Evolutionary conservation across 2,888 invertebrate species (phyloP).

Genomic region (Cacoxenus indagator): DNA sequence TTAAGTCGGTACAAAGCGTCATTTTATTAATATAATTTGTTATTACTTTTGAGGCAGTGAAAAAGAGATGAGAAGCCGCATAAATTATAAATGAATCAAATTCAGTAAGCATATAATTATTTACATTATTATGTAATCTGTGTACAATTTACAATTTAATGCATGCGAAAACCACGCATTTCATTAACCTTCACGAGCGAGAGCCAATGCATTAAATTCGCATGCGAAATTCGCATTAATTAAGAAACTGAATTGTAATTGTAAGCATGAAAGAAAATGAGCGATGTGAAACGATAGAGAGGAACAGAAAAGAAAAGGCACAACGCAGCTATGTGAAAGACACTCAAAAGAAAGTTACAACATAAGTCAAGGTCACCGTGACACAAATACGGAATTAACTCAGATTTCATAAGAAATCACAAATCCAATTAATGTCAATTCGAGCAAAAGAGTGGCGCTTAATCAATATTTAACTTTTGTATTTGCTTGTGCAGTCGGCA

Average conservation of each 20-base stretch:
- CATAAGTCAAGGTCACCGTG: not conserved
- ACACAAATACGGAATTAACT: not conserved
- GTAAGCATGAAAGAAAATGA: not conserved
- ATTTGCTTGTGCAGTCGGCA: not conserved
- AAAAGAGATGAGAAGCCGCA: no score
- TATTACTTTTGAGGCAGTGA: no score
- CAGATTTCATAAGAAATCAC: slow-evolving; percentile 5
- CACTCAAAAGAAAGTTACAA: slow-evolving; percentile 12
- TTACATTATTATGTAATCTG: not conserved
- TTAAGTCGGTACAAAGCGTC: no score
- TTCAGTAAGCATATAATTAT: not conserved
- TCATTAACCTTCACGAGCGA: slow-evolving; percentile 53
- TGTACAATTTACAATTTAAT: not conserved
- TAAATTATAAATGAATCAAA: no score
- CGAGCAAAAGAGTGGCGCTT: not conserved
- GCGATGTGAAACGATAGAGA: not conserved
- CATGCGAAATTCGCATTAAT: slow-evolving; percentile 11
- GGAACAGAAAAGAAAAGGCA: not conserved
- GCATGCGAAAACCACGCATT: slow-evolving; percentile 34
- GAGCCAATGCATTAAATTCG: slow-evolving; percentile 39
- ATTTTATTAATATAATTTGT: no score
- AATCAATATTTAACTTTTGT: not conserved
- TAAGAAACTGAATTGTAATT: not conserved
- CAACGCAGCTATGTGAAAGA: slow-evolving; percentile 23
- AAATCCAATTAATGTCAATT: not conserved